Evolutionary conservation across 92 coral and sea anemone genomes (phyloP), one percentile per base, ranked within the genome.

Genomic region (Diadumene lineata): DNA sequence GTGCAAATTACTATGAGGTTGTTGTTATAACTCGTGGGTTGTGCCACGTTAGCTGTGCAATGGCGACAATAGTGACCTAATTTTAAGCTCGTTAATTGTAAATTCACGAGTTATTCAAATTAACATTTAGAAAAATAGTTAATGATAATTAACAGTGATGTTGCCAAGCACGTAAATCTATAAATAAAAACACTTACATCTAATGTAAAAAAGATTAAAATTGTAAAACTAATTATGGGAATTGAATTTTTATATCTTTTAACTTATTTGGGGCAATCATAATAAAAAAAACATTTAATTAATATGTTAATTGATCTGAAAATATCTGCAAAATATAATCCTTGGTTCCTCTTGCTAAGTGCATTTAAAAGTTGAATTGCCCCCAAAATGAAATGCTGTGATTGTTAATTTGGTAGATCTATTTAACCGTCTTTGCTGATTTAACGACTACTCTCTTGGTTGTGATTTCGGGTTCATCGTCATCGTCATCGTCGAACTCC

Each of bases 371-470:
- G 19, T 38, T 38, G 48, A 38, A 38, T 38, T 38, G n/a, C n/a
- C n/a, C n/a, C n/a, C n/a, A 38, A 38, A 6, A 4, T 4, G 13
- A 6, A 38, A 38, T 38, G 48, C 48, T 38, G 13, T 38, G 13
- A 38, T 4, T 38, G 48, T 38, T 38, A 38, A 38, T 38, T 38
- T 38, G 33, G 77, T 74, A 9, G 19, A 22, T 46, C 44, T 60
- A 63, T 44, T 68, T 78, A 48, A 15, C n/a, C 24, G 58, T 1
- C 69, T 53, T 78, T 11, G 68, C 25, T 21, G 82, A 55, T 33
- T 68, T 78, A 38, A 78, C 82, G 34, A 68, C 75, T 9, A 78
- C 82, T 34, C 72, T 68, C 76, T 78, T 78, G 31, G 81, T 76
- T 28, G 73, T 66, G 38, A 60, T 48, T 55, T 67, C 82, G 23